Percentiles rank a stretch among this genome's conserved stretches.
Conservation (phyloP, 2,113 vertebrate species). For the Xiphorhynchus elegans region DNA sequence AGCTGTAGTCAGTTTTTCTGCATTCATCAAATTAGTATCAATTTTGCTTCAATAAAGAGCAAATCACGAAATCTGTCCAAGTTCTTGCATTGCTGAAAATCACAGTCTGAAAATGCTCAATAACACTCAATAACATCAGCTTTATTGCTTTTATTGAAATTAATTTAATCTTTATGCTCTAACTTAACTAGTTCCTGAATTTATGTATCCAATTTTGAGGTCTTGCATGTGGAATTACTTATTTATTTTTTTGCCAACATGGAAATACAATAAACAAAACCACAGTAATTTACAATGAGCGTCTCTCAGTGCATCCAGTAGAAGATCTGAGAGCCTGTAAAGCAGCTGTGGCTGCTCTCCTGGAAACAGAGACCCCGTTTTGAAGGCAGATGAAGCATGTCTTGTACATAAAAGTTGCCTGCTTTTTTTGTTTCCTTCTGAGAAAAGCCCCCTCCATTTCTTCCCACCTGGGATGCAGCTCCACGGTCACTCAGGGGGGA, state of each 20-base stretch:
- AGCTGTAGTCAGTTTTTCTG: neutral
- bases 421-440: neutral
- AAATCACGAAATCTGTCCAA: neutral
- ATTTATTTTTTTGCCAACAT: neutral
- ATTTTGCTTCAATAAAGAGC: conserved; percentile 2
- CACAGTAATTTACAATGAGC: neutral
- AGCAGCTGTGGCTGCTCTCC: neutral
- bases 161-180: neutral
- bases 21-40: neutral
- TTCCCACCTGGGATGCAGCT: neutral
- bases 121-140: neutral
- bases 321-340: neutral
- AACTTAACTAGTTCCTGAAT: neutral
- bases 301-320: neutral
- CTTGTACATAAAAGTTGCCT: neutral
- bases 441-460: neutral
- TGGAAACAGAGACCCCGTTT: neutral
- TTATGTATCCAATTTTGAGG: neutral
- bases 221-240: neutral
- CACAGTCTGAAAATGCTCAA: neutral
- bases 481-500: neutral
- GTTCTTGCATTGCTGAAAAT: neutral
- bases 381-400: neutral
- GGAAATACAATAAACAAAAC: neutral
- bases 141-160: neutral